Conservation (phyloP, 2,797 vertebrate species). For the Platyrinchus mystaceus region DNA sequence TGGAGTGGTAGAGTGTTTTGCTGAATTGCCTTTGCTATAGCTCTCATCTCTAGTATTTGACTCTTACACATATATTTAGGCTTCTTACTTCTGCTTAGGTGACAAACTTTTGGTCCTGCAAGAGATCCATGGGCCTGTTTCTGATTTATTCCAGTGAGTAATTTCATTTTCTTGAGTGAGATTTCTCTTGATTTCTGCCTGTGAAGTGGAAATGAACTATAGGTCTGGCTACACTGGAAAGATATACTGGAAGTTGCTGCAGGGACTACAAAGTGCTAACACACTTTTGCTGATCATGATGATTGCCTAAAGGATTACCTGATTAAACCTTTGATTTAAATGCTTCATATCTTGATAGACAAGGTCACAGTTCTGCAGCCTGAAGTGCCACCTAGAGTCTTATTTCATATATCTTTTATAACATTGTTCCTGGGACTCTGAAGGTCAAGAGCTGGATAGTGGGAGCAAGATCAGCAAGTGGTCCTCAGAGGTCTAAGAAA, state of each 20-base stretch:
- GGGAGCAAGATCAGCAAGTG: neutral
- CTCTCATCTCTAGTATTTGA: neutral
- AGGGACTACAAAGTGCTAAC: neutral
- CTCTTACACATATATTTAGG: neutral
- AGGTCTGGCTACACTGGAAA: neutral
- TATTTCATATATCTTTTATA: slow-evolving; percentile 17
- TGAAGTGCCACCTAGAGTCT: slow-evolving; percentile 70
- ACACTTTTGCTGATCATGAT: neutral
- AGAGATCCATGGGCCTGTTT: neutral
- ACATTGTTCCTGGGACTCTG: neutral
- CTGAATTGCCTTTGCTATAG: neutral
- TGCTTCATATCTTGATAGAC: neutral
- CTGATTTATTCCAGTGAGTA: neutral
- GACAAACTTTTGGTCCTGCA: neutral
- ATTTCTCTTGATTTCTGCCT: neutral
- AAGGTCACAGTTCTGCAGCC: slow-evolving; percentile 49
- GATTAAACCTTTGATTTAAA: slow-evolving; percentile 42
- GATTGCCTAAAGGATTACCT: slow-evolving; percentile 12
- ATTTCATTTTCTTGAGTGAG: neutral
- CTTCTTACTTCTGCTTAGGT: neutral
- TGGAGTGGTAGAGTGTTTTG: neutral
- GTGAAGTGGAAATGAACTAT: neutral
- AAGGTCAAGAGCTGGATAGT: neutral
- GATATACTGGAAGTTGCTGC: neutral
- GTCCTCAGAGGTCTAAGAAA: neutral